phyloP scores from a whole-genome alignment of 2,888 invertebrate species.

The Thymelicus sylvestris region DNA sequence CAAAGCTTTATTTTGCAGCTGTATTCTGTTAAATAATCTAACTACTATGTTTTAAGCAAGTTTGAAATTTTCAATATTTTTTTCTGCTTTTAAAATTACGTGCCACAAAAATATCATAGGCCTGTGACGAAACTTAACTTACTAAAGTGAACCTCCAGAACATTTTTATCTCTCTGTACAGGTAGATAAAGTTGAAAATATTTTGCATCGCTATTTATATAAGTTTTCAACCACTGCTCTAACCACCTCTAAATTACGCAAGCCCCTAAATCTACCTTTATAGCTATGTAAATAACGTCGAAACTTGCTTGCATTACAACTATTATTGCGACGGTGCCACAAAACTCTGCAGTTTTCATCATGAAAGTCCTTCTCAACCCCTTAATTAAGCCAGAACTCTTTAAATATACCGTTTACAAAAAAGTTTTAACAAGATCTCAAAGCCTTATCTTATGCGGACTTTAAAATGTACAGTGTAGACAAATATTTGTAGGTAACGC shows the following conservation, averaged over 20 bases:
- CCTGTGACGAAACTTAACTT: not conserved
- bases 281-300: constrained; percentile 8
- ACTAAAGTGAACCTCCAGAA: too few species aligned
- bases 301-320: constrained; percentile 3
- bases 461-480: not conserved
- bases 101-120: not conserved
- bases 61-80: not conserved
- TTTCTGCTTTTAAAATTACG: not conserved
- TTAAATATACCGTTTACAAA: constrained; percentile 11
- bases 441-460: not conserved
- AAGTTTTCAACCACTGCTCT: too few species aligned
- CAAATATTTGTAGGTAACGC: not conserved
- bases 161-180: too few species aligned
- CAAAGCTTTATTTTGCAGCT: too few species aligned
- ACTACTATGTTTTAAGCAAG: too few species aligned
- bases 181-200: too few species aligned
- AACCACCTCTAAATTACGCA: too few species aligned
- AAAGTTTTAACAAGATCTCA: not conserved
- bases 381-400: constrained; percentile 15
- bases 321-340: constrained; percentile 13
- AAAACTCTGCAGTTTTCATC: constrained; percentile 13
- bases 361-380: constrained; percentile 21
- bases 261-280: not conserved
- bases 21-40: too few species aligned
- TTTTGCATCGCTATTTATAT: too few species aligned